phyloP scores from a whole-genome alignment of 2,888 invertebrate genomes.

The Argyra leucocephala region DNA sequence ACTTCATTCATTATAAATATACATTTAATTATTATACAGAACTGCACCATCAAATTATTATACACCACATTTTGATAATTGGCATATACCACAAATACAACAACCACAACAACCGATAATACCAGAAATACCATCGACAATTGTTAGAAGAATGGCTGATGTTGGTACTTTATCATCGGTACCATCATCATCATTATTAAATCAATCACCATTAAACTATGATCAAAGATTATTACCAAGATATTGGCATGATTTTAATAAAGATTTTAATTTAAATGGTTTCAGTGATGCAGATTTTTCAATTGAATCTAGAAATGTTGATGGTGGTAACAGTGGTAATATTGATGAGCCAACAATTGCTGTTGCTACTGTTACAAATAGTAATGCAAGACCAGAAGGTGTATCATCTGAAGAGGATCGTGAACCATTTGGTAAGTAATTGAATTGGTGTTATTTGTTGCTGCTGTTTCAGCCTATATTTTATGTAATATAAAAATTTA shows the following conservation, averaged over 20 bases:
- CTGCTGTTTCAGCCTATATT: too few relatives aligned
- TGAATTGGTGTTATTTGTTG: too few relatives aligned
- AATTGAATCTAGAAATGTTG: background rate
- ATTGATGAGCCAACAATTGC: background rate
- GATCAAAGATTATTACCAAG: background rate
- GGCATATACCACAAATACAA: background rate
- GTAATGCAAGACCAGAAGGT: background rate
- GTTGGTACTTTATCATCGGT: background rate
- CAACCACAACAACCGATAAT: background rate
- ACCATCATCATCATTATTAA: background rate
- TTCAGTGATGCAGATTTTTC: background rate
- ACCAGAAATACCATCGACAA: conserved; percentile 8
- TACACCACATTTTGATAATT: conserved; percentile 7
- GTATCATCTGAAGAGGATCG: background rate
- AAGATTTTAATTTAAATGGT: background rate
- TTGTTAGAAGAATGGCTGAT: background rate
- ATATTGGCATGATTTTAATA: background rate
- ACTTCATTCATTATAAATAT: background rate
- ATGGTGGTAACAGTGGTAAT: background rate
- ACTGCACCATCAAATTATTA: conserved; percentile 2
- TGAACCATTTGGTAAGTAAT: conserved; percentile 8
- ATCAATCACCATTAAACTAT: background rate
- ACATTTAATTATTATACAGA: background rate
- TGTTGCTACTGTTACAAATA: background rate
- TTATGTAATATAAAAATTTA: too few relatives aligned